Percentiles rank a stretch among this genome's conserved stretches.
phyloP scores from a whole-genome alignment of 1,140 invertebrate genomes.

The Parapsyche elsis region DNA sequence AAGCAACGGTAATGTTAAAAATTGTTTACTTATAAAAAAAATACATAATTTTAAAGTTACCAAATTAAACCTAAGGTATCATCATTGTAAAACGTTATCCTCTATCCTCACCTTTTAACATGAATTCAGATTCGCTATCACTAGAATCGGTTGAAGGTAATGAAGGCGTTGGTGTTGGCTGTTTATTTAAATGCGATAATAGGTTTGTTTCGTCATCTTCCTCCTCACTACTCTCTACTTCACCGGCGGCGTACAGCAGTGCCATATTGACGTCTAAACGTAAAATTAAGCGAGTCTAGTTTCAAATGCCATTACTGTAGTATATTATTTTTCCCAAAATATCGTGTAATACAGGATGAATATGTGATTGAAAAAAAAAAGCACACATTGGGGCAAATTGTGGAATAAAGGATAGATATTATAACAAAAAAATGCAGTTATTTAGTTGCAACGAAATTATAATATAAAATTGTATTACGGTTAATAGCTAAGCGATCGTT shows the following conservation, averaged over 20 bases:
- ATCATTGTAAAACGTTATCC: neutral
- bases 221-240: conserved; percentile 39
- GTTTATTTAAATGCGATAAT: neutral
- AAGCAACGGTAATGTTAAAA: neutral
- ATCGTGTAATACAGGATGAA: neutral
- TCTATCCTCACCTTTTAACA: neutral
- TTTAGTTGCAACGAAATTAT: too few relatives aligned
- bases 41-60: neutral
- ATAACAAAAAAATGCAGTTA: too few relatives aligned
- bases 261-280: conserved; percentile 22
- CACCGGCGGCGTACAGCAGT: conserved; percentile 45
- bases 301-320: neutral
- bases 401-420: too few relatives aligned
- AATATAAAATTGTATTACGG: too few relatives aligned
- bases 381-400: too few relatives aligned
- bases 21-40: neutral
- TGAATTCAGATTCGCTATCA: conserved; percentile 39
- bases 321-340: neutral
- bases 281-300: neutral
- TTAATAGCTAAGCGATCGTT: too few relatives aligned
- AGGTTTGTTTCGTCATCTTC: conserved; percentile 27
- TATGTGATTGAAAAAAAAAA: neutral
- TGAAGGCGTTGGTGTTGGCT: neutral
- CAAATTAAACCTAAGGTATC: too few relatives aligned
- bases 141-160: conserved; percentile 45